Evolutionary conservation across 2,888 invertebrate species (phyloP), one percentile per base, ranked within the genome.

Genomic region (Pristionchus entomophagus): DNA sequence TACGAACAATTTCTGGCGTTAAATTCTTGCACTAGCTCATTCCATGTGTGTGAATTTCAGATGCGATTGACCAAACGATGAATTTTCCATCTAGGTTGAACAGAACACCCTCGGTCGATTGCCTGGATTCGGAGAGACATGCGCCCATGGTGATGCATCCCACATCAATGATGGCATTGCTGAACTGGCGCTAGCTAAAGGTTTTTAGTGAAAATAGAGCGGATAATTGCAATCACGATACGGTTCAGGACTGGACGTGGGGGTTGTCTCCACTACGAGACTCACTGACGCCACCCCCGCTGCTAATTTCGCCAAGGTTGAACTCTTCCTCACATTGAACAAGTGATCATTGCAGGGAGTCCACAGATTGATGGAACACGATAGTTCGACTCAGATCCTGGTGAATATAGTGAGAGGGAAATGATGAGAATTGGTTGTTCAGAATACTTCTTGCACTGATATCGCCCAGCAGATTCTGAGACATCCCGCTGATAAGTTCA

Each of bases 131-230:
- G 77, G 53, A n/a, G 73, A 26, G 45, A 53, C 17, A 14, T 85
- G 85, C 38, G 65, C 41, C n/a, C 73, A 73, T 32, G 85, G 85
- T n/a, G 77, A 73, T 17, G 56, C 29, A 49, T 49, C 85, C 5
- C 73, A 69, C 32, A 77, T 85, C 77, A 69, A 77, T 22, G 85
- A 85, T 59, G 85, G 85, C n/a, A 77, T 85, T n/a, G 85, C 85
- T 5, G 85, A 85, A 49, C 26, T 85, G 35, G 85, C 85, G 0
- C 22, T 85, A n/a, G 56, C 51, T 14, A 51, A 14, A 85, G 85
- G 85, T 85, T 49, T 22, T 29, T 65, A 5, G 56, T n/a, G 22
- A 17, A 22, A 14, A 56, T n/a, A 22, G 56, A 56, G 56, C 4
- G 56, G 56, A 22, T 22, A 26, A 26, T 41, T 2, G 12, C 5